phyloP scores from a whole-genome alignment of 2,113 vertebrate genomes.

The Perccottus glenii region DNA sequence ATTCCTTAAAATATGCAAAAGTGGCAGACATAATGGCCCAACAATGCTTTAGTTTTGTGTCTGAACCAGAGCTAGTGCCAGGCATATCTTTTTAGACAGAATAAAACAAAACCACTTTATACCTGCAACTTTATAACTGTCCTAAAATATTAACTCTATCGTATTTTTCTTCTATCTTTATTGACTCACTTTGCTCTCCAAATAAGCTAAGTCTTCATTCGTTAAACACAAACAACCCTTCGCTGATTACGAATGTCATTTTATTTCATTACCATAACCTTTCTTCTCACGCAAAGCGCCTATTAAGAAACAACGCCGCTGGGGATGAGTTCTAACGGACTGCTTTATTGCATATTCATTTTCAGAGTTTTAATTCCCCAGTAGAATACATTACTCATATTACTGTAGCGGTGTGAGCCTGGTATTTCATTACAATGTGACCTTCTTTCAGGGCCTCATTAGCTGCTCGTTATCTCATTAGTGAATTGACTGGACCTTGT shows the following conservation, averaged over 20 bases:
- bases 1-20: too few relatives aligned
- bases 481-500: conserved; percentile 57
- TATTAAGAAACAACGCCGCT: conserved; percentile 58
- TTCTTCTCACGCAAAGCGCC: conserved; percentile 27
- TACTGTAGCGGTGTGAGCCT: conserved; percentile 30
- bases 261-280: conserved; percentile 17
- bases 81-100: too few relatives aligned
- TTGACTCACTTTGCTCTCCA: not conserved
- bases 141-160: not conserved
- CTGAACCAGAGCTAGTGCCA: too few relatives aligned
- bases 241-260: conserved; percentile 7
- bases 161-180: not conserved
- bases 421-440: conserved; percentile 73
- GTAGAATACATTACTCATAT: conserved; percentile 58
- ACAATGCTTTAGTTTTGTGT: too few relatives aligned
- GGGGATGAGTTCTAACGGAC: conserved; percentile 61
- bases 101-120: not conserved
- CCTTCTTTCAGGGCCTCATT: conserved; percentile 73
- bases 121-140: not conserved
- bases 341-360: conserved; percentile 62
- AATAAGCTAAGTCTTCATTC: conserved; percentile 13
- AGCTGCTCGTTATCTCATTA: conserved; percentile 73
- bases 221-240: conserved; percentile 36
- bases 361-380: conserved; percentile 70
- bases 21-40: too few relatives aligned